phyloP scores from a whole-genome alignment of 2,888 invertebrate genomes.

The Melinaea menophilus region DNA sequence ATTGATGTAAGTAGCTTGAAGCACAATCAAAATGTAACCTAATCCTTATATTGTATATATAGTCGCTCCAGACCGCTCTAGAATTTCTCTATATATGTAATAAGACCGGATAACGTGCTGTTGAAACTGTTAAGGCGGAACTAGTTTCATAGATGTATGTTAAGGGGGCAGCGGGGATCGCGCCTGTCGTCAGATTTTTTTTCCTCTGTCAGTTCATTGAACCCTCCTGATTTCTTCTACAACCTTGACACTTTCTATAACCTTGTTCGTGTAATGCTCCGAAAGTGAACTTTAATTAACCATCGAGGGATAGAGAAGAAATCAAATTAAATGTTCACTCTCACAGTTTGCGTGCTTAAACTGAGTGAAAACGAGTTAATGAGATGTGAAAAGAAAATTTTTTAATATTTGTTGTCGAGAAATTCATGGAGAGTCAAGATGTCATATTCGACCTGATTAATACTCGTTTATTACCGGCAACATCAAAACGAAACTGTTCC shows the following conservation, averaged over 20 bases:
- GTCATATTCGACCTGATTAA: conserved; percentile 67
- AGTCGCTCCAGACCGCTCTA: conserved; percentile 44
- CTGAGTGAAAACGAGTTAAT: conserved; percentile 73
- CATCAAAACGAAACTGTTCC: conserved; percentile 12
- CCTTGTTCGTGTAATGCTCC: conserved; percentile 56
- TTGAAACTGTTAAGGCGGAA: conserved; percentile 52
- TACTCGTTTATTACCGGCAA: conserved; percentile 64
- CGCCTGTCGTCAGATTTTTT: conserved; percentile 63
- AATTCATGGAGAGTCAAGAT: conserved; percentile 70
- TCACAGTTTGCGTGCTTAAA: conserved; percentile 67
- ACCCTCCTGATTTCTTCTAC: conserved; percentile 71
- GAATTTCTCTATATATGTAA: conserved; percentile 39
- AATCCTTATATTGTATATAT: conserved; percentile 39
- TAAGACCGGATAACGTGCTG: conserved; percentile 37
- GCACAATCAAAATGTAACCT: conserved; percentile 57
- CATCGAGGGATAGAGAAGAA: conserved; percentile 63
- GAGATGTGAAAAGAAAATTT: conserved; percentile 77
- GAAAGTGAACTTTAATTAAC: conserved; percentile 48
- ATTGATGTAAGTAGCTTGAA: conserved; percentile 67
- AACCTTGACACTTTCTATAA: conserved; percentile 77
- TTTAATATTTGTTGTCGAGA: conserved; percentile 71
- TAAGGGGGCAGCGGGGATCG: conserved; percentile 56
- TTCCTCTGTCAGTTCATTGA: conserved; percentile 65
- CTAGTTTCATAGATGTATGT: conserved; percentile 69
- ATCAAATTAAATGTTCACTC: conserved; percentile 63